Conservation (phyloP, 2,113 vertebrate species). For the Pteruthius melanotis region DNA sequence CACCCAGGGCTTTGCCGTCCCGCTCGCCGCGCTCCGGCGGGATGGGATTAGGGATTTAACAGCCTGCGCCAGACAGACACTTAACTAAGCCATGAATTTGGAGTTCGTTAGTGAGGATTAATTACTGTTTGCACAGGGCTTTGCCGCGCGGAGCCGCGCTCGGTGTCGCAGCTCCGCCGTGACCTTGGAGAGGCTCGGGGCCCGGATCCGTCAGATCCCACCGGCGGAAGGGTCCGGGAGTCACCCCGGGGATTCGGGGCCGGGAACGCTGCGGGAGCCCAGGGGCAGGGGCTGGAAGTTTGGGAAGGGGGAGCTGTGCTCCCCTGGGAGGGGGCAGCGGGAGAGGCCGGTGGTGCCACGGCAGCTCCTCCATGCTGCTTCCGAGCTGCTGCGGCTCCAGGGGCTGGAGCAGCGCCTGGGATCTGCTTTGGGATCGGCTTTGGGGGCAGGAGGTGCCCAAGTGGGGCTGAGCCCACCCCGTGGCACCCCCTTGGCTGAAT, state of each 20-base stretch:
- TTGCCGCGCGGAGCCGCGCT: neutral
- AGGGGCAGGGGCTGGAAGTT: neutral
- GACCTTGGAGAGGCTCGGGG: neutral
- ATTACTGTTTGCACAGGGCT: constrained; percentile 7
- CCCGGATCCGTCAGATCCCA: rapidly evolving
- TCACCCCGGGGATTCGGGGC: rapidly evolving
- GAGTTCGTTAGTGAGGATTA: constrained; percentile 40
- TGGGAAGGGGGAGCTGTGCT: neutral
- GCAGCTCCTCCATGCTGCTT: neutral
- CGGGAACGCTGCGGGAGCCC: rapidly evolving
- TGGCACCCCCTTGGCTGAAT: neutral
- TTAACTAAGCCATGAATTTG: neutral
- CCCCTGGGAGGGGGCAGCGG: neutral
- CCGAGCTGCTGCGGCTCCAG: rapidly evolving
- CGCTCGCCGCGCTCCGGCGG: neutral
- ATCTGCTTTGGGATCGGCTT: too few species aligned
- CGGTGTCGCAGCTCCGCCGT: neutral
- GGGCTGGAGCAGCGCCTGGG: neutral
- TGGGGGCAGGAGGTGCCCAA: neutral
- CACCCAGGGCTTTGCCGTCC: neutral
- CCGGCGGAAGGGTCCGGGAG: rapidly evolving
- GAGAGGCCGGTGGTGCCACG: rapidly evolving
- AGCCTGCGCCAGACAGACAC: constrained; percentile 7
- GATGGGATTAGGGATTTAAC: constrained; percentile 34
- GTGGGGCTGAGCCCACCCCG: rapidly evolving